These are phyloP conservation scores for Thalassarche chlororhynchos DNA, from an alignment of 2,113 vertebrate species.

Conservation along the genomic window DNA sequence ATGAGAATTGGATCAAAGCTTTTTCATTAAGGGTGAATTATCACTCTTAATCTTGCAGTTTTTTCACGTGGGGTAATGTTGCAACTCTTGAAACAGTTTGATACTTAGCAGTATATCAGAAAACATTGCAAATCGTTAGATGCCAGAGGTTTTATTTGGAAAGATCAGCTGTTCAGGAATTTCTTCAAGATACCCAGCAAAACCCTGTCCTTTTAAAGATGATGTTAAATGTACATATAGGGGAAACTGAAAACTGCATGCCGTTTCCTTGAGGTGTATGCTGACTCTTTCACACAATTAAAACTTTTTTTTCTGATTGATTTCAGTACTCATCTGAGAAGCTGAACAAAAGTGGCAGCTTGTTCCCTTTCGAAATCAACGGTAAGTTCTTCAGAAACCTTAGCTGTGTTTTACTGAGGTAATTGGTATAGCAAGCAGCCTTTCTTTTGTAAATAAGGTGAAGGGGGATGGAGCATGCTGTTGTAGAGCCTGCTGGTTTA, in stretches of 20 bases:
- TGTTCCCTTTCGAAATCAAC: slow-evolving; percentile 75
- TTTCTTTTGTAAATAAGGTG: slow-evolving; percentile 75
- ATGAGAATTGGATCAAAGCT: neutral
- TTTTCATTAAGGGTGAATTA: neutral
- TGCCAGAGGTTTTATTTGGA: neutral
- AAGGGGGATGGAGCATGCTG: slow-evolving; percentile 60
- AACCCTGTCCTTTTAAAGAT: neutral
- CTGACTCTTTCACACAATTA: slow-evolving; percentile 14
- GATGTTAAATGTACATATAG: neutral
- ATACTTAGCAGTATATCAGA: neutral
- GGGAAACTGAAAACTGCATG: neutral
- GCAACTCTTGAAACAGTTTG: neutral
- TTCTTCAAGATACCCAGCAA: neutral
- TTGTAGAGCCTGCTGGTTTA: slow-evolving; percentile 44
- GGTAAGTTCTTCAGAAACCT: slow-evolving; percentile 72
- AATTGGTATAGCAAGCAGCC: slow-evolving; percentile 55
- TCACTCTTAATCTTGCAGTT: neutral
- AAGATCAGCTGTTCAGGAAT: slow-evolving; percentile 10
- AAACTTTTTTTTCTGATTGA: slow-evolving; percentile 54
- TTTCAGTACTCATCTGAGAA: slow-evolving; percentile 79
- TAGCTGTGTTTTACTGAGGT: slow-evolving; percentile 44
- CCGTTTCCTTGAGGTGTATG: neutral
- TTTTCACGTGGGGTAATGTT: neutral
- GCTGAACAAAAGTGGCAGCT: slow-evolving; percentile 69
- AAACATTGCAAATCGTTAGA: neutral